Evolutionary conservation across 2,888 invertebrate species (phyloP).

Genomic region (Myathropa florea): DNA sequence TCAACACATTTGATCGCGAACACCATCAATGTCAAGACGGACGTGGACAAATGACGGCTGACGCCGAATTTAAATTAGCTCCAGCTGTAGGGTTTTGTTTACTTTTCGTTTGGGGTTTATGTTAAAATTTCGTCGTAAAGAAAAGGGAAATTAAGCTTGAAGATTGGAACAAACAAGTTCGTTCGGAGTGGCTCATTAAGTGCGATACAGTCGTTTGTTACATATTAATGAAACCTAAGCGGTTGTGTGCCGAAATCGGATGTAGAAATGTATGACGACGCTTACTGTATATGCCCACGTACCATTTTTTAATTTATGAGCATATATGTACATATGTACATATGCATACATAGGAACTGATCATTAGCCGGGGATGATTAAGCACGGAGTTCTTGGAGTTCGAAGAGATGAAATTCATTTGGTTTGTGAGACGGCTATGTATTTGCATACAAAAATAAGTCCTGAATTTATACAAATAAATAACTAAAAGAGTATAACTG

Average conservation of each 20-base stretch:
- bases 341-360: too few relatives aligned
- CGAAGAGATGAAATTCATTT: too few relatives aligned
- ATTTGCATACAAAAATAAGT: too few relatives aligned
- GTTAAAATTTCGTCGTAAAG: not conserved
- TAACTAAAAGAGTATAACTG: too few relatives aligned
- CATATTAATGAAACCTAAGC: not conserved
- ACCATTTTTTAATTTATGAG: not conserved
- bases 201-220: not conserved
- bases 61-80: conserved; percentile 17
- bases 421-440: too few relatives aligned
- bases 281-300: not conserved
- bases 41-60: conserved; percentile 10
- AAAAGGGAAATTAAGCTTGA: not conserved
- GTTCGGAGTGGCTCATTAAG: not conserved
- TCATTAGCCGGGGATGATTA: too few relatives aligned
- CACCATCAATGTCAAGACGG: conserved; percentile 25
- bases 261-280: not conserved
- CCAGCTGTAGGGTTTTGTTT: not conserved
- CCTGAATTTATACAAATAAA: too few relatives aligned
- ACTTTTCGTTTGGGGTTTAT: not conserved
- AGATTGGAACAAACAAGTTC: not conserved
- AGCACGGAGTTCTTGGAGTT: too few relatives aligned
- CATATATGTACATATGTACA: too few relatives aligned
- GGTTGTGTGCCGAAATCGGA: not conserved
- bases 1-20: conserved; percentile 3